Evolutionary conservation across 2,888 invertebrate genomes (phyloP).

Genomic region (Drosophila borborema): DNA sequence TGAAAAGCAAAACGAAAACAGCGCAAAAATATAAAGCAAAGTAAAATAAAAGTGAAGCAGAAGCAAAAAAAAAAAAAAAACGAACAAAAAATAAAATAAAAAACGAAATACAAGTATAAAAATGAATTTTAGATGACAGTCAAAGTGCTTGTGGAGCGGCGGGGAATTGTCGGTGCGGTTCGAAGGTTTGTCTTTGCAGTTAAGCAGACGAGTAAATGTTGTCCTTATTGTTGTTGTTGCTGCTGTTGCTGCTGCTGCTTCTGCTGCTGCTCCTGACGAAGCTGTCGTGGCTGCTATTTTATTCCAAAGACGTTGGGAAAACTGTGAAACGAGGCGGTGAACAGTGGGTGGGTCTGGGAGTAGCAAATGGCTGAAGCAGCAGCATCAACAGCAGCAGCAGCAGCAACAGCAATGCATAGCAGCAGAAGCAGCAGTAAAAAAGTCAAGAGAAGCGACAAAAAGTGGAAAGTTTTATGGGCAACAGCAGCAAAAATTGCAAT

Average conservation of each 20-base stretch:
- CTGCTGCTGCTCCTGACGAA: conserved; percentile 45
- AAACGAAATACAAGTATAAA: conserved; percentile 77
- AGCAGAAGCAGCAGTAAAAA: conserved; percentile 30
- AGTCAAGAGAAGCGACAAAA: conserved; percentile 65
- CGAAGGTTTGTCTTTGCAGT: conserved; percentile 80
- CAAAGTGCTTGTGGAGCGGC: conserved; percentile 59
- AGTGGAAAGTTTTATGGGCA: conserved; percentile 80
- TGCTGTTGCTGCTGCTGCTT: conserved; percentile 10
- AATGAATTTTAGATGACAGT: conserved; percentile 83
- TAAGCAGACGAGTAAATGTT: conserved; percentile 81
- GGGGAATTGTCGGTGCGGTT: conserved; percentile 28
- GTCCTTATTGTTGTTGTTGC: conserved; percentile 76
- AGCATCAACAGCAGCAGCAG: conserved; percentile 33
- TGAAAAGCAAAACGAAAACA: conserved; percentile 65
- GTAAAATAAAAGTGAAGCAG: conserved; percentile 46
- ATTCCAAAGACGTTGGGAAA: conserved; percentile 56
- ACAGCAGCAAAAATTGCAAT: conserved; percentile 82
- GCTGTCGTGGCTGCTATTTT: conserved; percentile 58
- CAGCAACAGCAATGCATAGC: conserved; percentile 32
- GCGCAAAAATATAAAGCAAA: conserved; percentile 67
- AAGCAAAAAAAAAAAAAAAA: conserved; percentile 57
- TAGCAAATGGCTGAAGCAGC: conserved; percentile 32
- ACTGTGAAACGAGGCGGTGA: conserved; percentile 44
- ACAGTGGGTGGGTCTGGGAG: conserved; percentile 19
- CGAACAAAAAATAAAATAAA: conserved; percentile 28